Base-by-base conservation (phyloP, 2,113 vertebrate genomes). In the Microtus montanus region DNA sequence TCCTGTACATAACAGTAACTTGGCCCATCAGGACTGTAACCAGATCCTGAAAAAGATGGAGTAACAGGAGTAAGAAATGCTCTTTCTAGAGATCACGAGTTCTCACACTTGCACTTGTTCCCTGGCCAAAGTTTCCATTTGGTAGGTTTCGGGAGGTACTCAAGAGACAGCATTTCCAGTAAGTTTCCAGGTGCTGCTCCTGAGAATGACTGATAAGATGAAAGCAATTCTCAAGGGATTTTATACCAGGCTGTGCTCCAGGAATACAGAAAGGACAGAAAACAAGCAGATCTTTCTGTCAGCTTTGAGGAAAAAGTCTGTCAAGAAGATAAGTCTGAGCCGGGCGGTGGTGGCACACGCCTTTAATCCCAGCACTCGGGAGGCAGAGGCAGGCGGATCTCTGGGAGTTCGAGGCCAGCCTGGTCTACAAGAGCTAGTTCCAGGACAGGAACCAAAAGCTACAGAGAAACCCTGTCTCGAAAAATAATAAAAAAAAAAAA, bases 241-340 rank as follows among this genome's bases (percentile, higher is more conserved):
- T 91, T n/a, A 91, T 4, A 85, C 41, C 52, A 79, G 61, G 58
- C 44, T 83, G 63, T 87, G 41, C 71, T 78, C 14, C 87, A 83
- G 82, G 30, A 88, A 88, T 63, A 75, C 0, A 86, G 38, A 74
- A 85, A 54, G 1, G 5, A 54, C 58, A 30, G n/a, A 88, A 95
- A 54, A 33, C 14, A 19, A 75, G 19, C 54, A 70, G 71, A 54
- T 89, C 80, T 73, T 86, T 41, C 0, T 86, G 61, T 3, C 28
- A 84, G 78, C 24, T 58, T 38, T 89, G 82, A 84, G 68, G 68
- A 44, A 89, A 93, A 73, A 54, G 70, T 80, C n/a, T 88, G 66
- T 93, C 61, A 78, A 73, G 38, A 90, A 28, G 63, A 52, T n/a
- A 87, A 82, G 74, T 93, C 82, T 95, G 93, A 85, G n/a, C n/a